A percentile compares a stretch with the other conserved stretches of the same genome.
Evolutionary conservation across 1,140 invertebrate species (phyloP).

Genomic region (Bombus impatiens): DNA sequence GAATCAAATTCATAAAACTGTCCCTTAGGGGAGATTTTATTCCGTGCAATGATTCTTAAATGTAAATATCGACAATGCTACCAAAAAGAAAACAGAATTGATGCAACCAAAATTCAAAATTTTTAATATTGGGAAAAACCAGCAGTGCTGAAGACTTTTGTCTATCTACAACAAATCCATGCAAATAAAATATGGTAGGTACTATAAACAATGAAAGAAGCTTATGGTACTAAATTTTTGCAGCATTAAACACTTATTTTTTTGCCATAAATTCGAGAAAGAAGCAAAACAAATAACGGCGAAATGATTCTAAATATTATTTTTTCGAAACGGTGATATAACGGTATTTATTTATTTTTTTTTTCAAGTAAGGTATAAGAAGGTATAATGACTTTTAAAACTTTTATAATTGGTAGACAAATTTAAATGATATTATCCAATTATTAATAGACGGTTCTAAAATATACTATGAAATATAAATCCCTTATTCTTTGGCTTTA

Average conservation of each 20-base stretch:
- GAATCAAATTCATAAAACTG: constrained; percentile 78
- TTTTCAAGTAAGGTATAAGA: background rate
- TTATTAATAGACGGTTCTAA: background rate
- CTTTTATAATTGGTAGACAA: background rate
- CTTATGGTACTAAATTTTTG: background rate
- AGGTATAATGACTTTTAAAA: background rate
- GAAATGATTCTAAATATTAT: background rate
- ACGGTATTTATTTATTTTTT: background rate
- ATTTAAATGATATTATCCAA: background rate
- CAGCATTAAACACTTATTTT: background rate
- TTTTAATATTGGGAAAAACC: constrained; percentile 34
- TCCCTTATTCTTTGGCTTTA: constrained; percentile 72
- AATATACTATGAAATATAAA: constrained; percentile 54
- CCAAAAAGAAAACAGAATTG: constrained; percentile 63
- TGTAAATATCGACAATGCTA: constrained; percentile 79
- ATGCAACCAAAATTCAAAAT: constrained; percentile 49
- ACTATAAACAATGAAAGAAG: constrained; percentile 30
- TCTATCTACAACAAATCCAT: constrained; percentile 61
- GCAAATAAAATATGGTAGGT: constrained; percentile 56
- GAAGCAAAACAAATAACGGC: background rate
- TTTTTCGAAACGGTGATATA: background rate
- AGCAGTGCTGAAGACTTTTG: constrained; percentile 43
- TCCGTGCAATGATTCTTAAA: constrained; percentile 75
- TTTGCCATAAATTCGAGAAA: background rate
- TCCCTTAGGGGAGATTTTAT: constrained; percentile 80